Conservation (phyloP, 2,797 vertebrate species). For the Gymnothorax javanicus region DNA sequence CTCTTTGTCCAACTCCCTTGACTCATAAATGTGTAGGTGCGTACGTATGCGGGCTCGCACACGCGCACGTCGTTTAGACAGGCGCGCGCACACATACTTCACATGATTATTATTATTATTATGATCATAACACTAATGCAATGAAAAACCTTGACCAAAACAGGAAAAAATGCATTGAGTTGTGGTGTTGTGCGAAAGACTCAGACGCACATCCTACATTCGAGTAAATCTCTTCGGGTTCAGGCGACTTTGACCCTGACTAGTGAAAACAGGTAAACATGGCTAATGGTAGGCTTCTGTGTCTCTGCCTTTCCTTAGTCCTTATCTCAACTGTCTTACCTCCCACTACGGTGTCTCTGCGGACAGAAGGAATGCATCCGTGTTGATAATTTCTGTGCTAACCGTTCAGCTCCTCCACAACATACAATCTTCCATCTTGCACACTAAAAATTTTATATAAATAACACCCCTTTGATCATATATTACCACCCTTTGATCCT, state of each 20-base stretch:
- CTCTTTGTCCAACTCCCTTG: neutral
- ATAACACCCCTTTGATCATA: no score
- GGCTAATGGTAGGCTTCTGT: constrained; percentile 12
- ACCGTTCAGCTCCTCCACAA: constrained; percentile 16
- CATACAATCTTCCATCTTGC: neutral
- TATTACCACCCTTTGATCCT: neutral
- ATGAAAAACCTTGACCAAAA: neutral
- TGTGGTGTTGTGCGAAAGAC: neutral
- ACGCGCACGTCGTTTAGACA: neutral
- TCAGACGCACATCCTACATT: neutral
- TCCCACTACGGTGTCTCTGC: neutral
- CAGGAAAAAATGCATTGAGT: neutral
- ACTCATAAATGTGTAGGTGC: neutral
- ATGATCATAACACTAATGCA: neutral
- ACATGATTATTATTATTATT: no score
- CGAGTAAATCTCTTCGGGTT: neutral
- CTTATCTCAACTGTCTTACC: constrained; percentile 27
- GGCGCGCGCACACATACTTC: neutral
- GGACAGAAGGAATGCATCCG: neutral
- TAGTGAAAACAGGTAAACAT: constrained; percentile 21
- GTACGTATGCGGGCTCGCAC: neutral
- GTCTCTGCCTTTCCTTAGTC: constrained; percentile 23
- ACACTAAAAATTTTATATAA: no score
- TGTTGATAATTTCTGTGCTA: constrained; percentile 16
- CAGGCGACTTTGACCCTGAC: constrained; percentile 7